Evolutionary conservation across 2,888 invertebrate genomes (phyloP).

Genomic region (Cordilura impudica): DNA sequence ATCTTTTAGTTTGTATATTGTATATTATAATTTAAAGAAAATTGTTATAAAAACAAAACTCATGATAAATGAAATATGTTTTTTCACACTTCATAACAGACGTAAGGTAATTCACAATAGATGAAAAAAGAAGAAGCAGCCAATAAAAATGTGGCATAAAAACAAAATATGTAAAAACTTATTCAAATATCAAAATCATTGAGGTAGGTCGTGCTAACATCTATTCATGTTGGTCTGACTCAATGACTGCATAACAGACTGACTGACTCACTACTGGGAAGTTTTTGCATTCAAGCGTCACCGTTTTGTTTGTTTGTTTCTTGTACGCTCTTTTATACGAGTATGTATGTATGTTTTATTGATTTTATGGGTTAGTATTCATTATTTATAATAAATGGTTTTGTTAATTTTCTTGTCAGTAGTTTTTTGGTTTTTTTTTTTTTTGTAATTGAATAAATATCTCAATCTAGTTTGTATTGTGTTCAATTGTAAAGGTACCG

Average conservation of each 20-base stretch:
- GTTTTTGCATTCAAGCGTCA: slow-evolving; percentile 31
- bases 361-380: no score
- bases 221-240: not conserved
- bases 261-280: slow-evolving; percentile 17
- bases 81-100: not conserved
- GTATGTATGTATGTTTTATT: no score
- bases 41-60: not conserved
- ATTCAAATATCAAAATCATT: slow-evolving; percentile 3
- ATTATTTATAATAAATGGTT: no score
- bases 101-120: not conserved
- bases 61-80: not conserved
- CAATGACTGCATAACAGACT: slow-evolving; percentile 18
- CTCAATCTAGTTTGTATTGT: no score
- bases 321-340: not conserved
- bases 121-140: not conserved
- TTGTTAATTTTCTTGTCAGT: no score
- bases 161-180: not conserved
- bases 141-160: not conserved
- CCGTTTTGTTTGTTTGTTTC: not conserved
- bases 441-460: no score
- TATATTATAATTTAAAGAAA: no score
- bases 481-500: no score
- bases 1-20: no score
- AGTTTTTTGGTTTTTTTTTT: no score
- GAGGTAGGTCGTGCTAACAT: slow-evolving; percentile 37